Evolutionary conservation across 1,140 invertebrate genomes (phyloP).

Genomic region (Phymorhynchus buccinoides): DNA sequence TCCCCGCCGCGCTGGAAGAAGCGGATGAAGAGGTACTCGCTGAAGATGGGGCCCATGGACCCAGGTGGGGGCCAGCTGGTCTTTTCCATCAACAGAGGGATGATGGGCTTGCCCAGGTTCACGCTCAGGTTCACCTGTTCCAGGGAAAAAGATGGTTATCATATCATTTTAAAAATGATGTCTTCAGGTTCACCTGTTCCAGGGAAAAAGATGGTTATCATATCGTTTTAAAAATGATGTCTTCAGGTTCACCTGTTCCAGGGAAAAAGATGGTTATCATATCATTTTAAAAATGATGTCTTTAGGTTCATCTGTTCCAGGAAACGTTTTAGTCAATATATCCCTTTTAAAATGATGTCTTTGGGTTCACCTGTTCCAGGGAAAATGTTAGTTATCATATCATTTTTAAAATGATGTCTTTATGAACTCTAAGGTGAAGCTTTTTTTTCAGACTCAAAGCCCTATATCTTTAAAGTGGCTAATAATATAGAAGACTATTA

Average conservation of each 20-base stretch:
- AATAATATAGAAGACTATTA: too few species aligned
- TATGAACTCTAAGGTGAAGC: too few species aligned
- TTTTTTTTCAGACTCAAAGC: too few species aligned
- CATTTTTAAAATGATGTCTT: too few species aligned
- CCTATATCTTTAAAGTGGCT: too few species aligned
- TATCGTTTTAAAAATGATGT: too few species aligned
- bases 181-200: conserved; percentile 70
- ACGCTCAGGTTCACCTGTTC: conserved; percentile 69
- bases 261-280: neutral
- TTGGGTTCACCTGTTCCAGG: too few species aligned
- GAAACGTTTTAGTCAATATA: neutral
- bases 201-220: neutral
- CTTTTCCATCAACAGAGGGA: conserved; percentile 68
- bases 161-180: too few species aligned
- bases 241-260: conserved; percentile 70
- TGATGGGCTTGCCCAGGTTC: conserved; percentile 65
- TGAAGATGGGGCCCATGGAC: conserved; percentile 71
- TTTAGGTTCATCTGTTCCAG: conserved; percentile 69
- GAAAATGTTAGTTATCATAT: too few species aligned
- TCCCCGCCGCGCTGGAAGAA: conserved; percentile 59
- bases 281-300: too few species aligned
- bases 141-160: neutral
- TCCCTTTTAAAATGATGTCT: too few species aligned
- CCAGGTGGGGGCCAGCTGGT: conserved; percentile 68
- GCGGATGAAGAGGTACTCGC: conserved; percentile 68